Percentiles rank a stretch among this genome's conserved stretches.
These are phyloP conservation scores for Hyles euphorbiae DNA, from an alignment of 1,140 invertebrate species.

Conservation along the genomic window DNA sequence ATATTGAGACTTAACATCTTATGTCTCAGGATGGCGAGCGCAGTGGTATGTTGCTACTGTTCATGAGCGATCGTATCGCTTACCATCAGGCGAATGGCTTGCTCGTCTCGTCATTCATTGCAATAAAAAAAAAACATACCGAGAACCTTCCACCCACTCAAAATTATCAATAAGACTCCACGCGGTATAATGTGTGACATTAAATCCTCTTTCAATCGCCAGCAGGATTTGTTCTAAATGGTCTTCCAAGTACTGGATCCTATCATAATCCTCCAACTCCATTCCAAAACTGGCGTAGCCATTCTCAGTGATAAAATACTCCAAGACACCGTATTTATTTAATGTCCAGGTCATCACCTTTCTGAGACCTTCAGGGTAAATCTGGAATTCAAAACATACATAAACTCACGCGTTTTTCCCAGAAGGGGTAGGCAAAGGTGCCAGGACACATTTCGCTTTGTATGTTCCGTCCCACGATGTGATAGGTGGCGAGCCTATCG, in stretches of 20 bases:
- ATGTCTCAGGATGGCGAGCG: no score
- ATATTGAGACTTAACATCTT: no score
- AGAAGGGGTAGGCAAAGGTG: no score
- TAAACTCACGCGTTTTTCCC: no score
- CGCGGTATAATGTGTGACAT: slow-evolving; percentile 72
- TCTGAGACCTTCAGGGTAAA: slow-evolving; percentile 51
- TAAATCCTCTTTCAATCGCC: slow-evolving; percentile 26
- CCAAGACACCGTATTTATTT: slow-evolving; percentile 76
- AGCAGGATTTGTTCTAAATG: slow-evolving; percentile 37
- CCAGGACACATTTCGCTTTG: no score
- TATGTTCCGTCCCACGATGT: no score
- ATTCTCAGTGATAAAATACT: slow-evolving; percentile 82
- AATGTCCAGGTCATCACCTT: slow-evolving; percentile 77
- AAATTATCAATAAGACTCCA: slow-evolving; percentile 82
- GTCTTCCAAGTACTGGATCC: slow-evolving; percentile 53
- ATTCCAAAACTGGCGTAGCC: slow-evolving; percentile 76
- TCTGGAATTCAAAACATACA: slow-evolving; percentile 18
- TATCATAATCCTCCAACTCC: slow-evolving; percentile 66
- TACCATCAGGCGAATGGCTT: no score
- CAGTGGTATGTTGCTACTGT: no score
- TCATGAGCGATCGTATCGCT: no score
- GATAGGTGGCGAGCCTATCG: no score
- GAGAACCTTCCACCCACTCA: slow-evolving; percentile 65
- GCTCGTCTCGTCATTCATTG: no score
- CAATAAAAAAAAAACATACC: no score